phyloP scores from a whole-genome alignment of 2,797 vertebrate genomes.

The Hapalemur alaotrensis region DNA sequence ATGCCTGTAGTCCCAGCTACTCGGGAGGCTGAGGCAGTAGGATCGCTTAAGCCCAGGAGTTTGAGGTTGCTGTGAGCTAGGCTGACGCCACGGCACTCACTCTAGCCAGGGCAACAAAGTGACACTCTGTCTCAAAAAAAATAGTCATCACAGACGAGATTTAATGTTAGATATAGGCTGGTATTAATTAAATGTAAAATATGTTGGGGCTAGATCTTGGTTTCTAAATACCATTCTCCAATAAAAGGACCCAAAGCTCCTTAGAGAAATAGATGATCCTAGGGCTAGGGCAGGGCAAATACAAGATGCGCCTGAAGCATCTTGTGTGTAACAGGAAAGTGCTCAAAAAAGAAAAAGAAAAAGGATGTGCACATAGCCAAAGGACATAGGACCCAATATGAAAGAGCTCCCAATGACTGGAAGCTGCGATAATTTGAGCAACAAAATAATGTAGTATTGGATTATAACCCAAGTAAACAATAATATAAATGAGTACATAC shows the following conservation, averaged over 20 bases:
- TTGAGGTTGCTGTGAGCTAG: too few relatives aligned
- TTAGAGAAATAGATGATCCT: not conserved
- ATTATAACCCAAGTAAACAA: not conserved
- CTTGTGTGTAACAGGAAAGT: not conserved
- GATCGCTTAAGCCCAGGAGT: too few relatives aligned
- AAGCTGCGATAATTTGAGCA: not conserved
- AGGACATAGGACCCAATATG: not conserved
- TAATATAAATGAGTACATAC: not conserved
- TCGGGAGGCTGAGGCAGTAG: too few relatives aligned
- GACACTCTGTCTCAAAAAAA: too few relatives aligned
- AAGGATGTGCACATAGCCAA: not conserved
- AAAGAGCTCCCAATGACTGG: not conserved
- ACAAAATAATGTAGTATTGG: not conserved
- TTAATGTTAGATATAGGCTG: not conserved
- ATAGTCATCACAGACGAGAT: not conserved
- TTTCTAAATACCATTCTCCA: slow-evolving; percentile 5
- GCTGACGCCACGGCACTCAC: too few relatives aligned
- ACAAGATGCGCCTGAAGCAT: not conserved
- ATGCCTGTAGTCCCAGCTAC: too few relatives aligned
- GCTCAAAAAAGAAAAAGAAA: not conserved
- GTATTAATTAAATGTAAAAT: not conserved
- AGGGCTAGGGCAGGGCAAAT: not conserved
- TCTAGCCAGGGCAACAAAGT: too few relatives aligned
- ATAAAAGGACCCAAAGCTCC: slow-evolving; percentile 19
- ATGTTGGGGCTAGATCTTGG: not conserved